Evolutionary conservation across 2,797 vertebrate genomes (phyloP).

Genomic region (Scleropages formosus): DNA sequence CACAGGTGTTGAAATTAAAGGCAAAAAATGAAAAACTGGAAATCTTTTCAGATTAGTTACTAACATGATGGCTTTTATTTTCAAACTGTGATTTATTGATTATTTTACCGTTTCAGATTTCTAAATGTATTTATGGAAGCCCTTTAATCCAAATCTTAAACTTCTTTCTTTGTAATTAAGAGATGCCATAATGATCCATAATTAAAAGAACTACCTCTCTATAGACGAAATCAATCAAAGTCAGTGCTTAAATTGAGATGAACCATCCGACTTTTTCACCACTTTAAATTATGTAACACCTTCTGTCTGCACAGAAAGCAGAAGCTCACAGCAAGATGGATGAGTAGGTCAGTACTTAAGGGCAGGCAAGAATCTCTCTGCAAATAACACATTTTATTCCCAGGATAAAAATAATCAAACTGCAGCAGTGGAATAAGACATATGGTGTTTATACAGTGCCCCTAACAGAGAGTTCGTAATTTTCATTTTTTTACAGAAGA

Average conservation of each 20-base stretch:
- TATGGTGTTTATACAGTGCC: constrained; percentile 5
- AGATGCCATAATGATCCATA: background rate
- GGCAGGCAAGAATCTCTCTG: constrained; percentile 39
- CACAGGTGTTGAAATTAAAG: too few species aligned
- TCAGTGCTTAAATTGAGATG: background rate
- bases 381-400: constrained; percentile 42
- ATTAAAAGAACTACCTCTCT: background rate
- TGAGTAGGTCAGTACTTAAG: constrained; percentile 38
- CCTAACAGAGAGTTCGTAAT: background rate
- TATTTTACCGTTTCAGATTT: too few species aligned
- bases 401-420: constrained; percentile 54
- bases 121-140: too few species aligned
- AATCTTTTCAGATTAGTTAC: too few species aligned
- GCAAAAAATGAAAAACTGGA: too few species aligned
- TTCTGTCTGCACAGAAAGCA: constrained; percentile 1
- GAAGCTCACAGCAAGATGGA: constrained; percentile 19
- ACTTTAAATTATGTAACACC: constrained; percentile 47
- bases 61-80: background rate
- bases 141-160: background rate
- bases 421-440: constrained; percentile 43
- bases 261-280: background rate
- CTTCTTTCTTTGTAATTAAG: background rate
- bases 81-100: background rate
- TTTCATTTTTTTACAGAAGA: background rate
- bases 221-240: background rate